Evolutionary conservation across 1,140 invertebrate genomes (phyloP).

Genomic region (Drosophila kohkoa): DNA sequence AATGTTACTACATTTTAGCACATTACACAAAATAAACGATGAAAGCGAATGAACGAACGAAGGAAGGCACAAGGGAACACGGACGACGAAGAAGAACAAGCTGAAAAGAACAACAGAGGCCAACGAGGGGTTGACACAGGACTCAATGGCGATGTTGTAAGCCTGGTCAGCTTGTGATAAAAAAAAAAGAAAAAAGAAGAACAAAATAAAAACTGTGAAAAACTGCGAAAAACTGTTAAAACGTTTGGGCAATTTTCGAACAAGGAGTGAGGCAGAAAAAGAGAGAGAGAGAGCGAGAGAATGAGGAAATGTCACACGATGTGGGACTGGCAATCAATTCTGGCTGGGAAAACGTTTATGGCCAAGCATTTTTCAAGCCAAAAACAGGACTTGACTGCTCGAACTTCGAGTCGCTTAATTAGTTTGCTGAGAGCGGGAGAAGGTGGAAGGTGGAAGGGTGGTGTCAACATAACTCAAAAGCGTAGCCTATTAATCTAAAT

Average conservation of each 20-base stretch:
- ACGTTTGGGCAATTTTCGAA: slow-evolving; percentile 53
- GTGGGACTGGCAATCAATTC: slow-evolving; percentile 64
- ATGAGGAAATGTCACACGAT: slow-evolving; percentile 39
- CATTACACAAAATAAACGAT: slow-evolving; percentile 63
- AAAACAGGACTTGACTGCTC: background rate
- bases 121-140: slow-evolving; percentile 9
- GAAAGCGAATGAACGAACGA: slow-evolving; percentile 7
- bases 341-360: slow-evolving; percentile 37
- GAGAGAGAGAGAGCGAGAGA: background rate
- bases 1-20: slow-evolving; percentile 73
- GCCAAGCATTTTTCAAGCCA: slow-evolving; percentile 38
- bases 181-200: slow-evolving; percentile 38
- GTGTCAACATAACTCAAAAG: slow-evolving; percentile 12
- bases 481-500: slow-evolving; percentile 69
- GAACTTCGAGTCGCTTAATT: slow-evolving; percentile 58
- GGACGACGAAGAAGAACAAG: slow-evolving; percentile 9
- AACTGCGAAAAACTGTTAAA: slow-evolving; percentile 72
- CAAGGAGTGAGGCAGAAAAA: background rate
- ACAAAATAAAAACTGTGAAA: slow-evolving; percentile 55
- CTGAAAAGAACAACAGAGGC: slow-evolving; percentile 22
- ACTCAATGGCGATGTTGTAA: background rate
- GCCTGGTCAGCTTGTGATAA: slow-evolving; percentile 40
- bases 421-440: slow-evolving; percentile 30
- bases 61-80: slow-evolving; percentile 21
- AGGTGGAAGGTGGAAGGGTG: background rate